Evolutionary conservation across 2,113 vertebrate genomes (phyloP), one percentile per base, ranked within the genome.

Genomic region (Carassius gibelio): DNA sequence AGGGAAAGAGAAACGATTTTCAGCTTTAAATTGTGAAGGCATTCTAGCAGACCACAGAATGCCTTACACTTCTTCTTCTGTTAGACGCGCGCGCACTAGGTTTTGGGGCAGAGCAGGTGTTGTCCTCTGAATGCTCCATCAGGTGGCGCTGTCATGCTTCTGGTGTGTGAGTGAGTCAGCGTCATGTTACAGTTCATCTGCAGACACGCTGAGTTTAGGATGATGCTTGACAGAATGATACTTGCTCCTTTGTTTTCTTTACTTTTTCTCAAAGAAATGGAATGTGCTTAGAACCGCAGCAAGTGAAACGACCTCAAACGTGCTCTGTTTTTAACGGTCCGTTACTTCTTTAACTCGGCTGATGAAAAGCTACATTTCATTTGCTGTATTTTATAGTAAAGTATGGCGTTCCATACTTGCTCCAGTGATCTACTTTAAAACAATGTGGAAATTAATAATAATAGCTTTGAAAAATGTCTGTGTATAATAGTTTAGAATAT

Each of bases 141-240:
- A 87, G 93, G 87, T 87, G 93, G 91, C 90, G 89, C 89, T 93
- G 84, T 93, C 82, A 26, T 15, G 50, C 82, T 85, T 75, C 23
- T 13, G 8, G n/a, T 17, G 34, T 42, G 52, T 4, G 13, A 13
- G 75, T n/a, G 10, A 36, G 23, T 48, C 45, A 9, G 50, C 36
- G 36, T 48, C n/a, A 26, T 34, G 30, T 36, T 38, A 71, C 68
- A 38, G 8, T 10, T 2, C 17, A 21, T 38, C 68, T 71, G 4
- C 36, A 17, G 34, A 2, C 66, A 68, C 3, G 30, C 34, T 64
- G 62, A 15, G 30, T 14, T 34, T 6, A 5, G 11, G 0, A 2
- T 68, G 68, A 17, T 21, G 1, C 23, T 15, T 15, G 13, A 17
- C 19, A 17, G 52, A 55, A 55, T 55, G 52, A 0, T 17, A 2